Evolutionary conservation across 2,888 invertebrate species (phyloP).

Genomic region (Tineola bisselliella): DNA sequence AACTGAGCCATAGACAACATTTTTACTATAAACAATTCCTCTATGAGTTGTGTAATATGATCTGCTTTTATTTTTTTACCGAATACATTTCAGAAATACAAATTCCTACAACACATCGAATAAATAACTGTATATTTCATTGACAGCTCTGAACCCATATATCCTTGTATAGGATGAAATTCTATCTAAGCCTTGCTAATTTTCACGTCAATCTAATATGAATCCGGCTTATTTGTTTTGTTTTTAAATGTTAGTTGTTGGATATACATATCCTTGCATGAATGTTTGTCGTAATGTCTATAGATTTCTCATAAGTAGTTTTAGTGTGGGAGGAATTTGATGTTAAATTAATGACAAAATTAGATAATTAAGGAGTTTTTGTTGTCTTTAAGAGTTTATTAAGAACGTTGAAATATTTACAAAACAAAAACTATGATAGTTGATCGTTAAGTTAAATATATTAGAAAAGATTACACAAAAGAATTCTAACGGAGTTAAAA

Average conservation of each 20-base stretch:
- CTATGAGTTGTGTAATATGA: no score
- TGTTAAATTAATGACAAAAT: slow-evolving; percentile 1
- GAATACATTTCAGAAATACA: no score
- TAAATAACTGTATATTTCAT: no score
- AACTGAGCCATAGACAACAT: no score
- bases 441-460: neutral
- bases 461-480: no score
- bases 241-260: neutral
- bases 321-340: neutral
- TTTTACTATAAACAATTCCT: no score
- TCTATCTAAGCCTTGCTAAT: no score
- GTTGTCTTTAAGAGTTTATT: neutral
- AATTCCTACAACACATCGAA: no score
- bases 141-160: no score
- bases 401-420: neutral
- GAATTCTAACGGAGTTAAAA: no score
- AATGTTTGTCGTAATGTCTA: neutral
- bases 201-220: neutral
- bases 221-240: neutral
- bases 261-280: neutral
- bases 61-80: no score
- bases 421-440: neutral
- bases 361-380: neutral
- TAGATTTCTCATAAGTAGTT: neutral
- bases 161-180: no score